phyloP scores from a whole-genome alignment of 1,140 invertebrate genomes.

The Elymnias hypermnestra region DNA sequence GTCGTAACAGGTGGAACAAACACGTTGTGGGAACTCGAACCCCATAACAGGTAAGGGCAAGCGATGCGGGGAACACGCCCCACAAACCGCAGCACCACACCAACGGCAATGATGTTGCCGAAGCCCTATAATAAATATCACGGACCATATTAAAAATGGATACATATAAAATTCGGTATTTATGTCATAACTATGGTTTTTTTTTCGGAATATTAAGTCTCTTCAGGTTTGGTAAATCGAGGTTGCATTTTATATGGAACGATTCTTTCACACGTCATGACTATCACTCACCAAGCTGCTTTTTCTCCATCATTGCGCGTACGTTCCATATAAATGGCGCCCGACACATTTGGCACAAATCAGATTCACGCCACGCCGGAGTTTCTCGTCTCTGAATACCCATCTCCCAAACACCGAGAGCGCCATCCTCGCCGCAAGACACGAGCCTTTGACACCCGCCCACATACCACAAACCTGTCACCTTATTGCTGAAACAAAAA shows the following conservation, averaged over 20 bases:
- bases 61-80: conserved; percentile 91
- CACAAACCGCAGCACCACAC: conserved; percentile 96
- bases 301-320: conserved; percentile 97
- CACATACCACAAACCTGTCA: conserved; percentile 90
- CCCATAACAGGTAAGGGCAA: conserved; percentile 96
- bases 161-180: no score
- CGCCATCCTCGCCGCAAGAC: conserved; percentile 95
- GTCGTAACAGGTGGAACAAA: conserved; percentile 94
- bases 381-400: conserved; percentile 91
- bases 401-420: conserved; percentile 95
- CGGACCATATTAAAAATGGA: no score
- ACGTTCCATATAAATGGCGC: conserved; percentile 99
- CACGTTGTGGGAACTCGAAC: conserved; percentile 97
- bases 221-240: no score
- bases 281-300: conserved; percentile 82
- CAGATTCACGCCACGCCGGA: conserved; percentile 94
- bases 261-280: no score
- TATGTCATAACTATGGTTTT: no score
- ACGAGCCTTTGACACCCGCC: conserved; percentile 88
- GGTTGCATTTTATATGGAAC: no score
- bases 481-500: conserved; percentile 81
- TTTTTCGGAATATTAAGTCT: no score
- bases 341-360: conserved; percentile 94
- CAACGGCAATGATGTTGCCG: conserved; percentile 93
- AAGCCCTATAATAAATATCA: conserved; percentile 73